Conservation (phyloP, 2,888 invertebrate genomes). For the Drymonia ruficornis region DNA sequence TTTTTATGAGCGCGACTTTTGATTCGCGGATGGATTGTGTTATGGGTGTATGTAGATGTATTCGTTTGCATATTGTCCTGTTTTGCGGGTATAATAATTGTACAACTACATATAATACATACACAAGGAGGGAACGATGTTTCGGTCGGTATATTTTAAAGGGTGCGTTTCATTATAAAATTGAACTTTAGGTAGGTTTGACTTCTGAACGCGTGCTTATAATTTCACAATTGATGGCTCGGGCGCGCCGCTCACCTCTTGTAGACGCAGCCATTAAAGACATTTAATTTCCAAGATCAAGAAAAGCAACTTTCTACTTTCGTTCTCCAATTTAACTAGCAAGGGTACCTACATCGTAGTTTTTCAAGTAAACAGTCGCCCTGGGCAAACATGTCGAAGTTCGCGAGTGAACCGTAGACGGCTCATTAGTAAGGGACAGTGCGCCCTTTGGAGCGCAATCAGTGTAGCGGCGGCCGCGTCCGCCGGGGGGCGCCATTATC, state of each 20-base stretch:
- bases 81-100: slow-evolving; percentile 10
- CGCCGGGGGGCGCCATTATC: slow-evolving; percentile 67
- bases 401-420: slow-evolving; percentile 54
- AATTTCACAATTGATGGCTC: no score
- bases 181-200: background rate
- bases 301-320: background rate
- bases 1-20: slow-evolving; percentile 53
- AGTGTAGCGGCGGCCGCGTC: slow-evolving; percentile 40
- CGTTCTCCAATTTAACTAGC: background rate
- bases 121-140: background rate
- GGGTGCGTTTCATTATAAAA: background rate
- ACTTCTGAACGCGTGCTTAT: no score
- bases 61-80: slow-evolving; percentile 33
- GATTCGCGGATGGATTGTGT: slow-evolving; percentile 61
- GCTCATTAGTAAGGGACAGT: slow-evolving; percentile 68
- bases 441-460: slow-evolving; percentile 70
- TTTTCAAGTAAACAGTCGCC: slow-evolving; percentile 47
- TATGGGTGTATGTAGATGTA: slow-evolving; percentile 26
- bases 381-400: slow-evolving; percentile 64
- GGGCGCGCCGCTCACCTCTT: no score
- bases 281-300: background rate
- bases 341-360: slow-evolving; percentile 18
- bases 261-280: no score
- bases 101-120: background rate
- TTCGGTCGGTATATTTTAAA: background rate